These are phyloP conservation scores for Bilobella aurantiaca DNA, from an alignment of 1,140 invertebrate genomes.

Conservation along the genomic window DNA sequence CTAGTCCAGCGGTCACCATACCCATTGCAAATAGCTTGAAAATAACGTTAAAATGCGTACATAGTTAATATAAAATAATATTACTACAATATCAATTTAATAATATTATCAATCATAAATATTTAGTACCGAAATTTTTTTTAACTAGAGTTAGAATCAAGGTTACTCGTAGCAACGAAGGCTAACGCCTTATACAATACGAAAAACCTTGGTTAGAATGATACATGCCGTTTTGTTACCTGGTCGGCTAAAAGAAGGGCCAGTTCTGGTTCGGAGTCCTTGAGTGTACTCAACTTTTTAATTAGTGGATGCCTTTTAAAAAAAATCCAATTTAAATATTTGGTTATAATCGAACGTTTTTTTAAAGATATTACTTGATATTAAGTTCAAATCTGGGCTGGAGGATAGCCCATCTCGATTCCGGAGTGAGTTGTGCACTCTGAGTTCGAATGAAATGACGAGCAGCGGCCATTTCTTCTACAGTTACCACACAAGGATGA, in stretches of 20 bases:
- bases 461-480: conserved; percentile 88
- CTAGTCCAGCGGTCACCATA: conserved; percentile 87
- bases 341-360: not conserved
- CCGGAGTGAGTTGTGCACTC: conserved; percentile 68
- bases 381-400: conserved; percentile 90
- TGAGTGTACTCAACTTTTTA: conserved; percentile 70
- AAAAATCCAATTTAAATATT: conserved; percentile 4
- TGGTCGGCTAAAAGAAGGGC: conserved; percentile 77
- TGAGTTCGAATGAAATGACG: conserved; percentile 87
- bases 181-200: conserved; percentile 8
- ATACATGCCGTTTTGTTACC: too few species aligned
- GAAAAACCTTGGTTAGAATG: too few species aligned
- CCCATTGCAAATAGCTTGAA: conserved; percentile 79
- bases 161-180: conserved; percentile 1
- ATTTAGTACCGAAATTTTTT: too few species aligned
- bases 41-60: conserved; percentile 23
- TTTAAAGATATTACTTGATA: conserved; percentile 45
- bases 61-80: too few species aligned
- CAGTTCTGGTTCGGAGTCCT: conserved; percentile 61
- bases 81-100: too few species aligned
- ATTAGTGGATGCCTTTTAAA: conserved; percentile 70
- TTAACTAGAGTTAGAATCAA: too few species aligned
- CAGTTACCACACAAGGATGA: conserved; percentile 87
- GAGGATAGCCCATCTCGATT: conserved; percentile 71
- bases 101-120: too few species aligned